Percentiles rank a stretch among this genome's conserved stretches.
Conservation (phyloP, 2,113 vertebrate genomes). For the Pao palembangensis region DNA sequence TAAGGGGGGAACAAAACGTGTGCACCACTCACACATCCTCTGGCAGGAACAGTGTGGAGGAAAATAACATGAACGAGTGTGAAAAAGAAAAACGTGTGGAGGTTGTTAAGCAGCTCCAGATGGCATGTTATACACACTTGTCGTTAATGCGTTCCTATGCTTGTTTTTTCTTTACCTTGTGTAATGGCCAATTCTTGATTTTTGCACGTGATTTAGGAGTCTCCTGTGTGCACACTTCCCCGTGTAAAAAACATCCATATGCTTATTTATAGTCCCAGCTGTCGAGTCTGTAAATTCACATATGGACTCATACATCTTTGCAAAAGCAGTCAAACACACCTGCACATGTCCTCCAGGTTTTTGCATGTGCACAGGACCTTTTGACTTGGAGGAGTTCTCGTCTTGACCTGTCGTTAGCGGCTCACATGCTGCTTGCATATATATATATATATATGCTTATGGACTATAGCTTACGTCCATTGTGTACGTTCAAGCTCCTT, state of each 20-base stretch:
- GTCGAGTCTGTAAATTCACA: background rate
- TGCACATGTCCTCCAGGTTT: slow-evolving; percentile 4
- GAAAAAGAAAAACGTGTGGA: slow-evolving; percentile 2
- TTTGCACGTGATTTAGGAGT: too few relatives aligned
- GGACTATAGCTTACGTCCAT: background rate
- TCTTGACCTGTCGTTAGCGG: background rate
- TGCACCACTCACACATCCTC: slow-evolving; percentile 46
- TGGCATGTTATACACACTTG: slow-evolving; percentile 13
- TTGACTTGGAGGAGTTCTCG: background rate
- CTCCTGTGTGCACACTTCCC: too few relatives aligned
- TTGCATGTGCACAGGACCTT: slow-evolving; percentile 13
- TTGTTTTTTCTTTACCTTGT: background rate
- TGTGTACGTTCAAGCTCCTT: background rate
- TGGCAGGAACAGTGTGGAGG: slow-evolving; percentile 34
- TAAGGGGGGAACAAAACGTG: too few relatives aligned
- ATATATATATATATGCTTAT: too few relatives aligned
- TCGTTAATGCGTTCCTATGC: background rate
- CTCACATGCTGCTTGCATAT: background rate
- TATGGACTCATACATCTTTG: slow-evolving; percentile 8
- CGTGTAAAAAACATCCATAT: background rate
- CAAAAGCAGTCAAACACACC: slow-evolving; percentile 25
- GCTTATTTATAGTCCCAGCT: background rate
- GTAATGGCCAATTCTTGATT: too few relatives aligned
- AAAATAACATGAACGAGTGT: slow-evolving; percentile 18
- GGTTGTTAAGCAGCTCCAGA: slow-evolving; percentile 35